Conservation (phyloP, 2,797 vertebrate species). For the Thaleichthys pacificus region DNA sequence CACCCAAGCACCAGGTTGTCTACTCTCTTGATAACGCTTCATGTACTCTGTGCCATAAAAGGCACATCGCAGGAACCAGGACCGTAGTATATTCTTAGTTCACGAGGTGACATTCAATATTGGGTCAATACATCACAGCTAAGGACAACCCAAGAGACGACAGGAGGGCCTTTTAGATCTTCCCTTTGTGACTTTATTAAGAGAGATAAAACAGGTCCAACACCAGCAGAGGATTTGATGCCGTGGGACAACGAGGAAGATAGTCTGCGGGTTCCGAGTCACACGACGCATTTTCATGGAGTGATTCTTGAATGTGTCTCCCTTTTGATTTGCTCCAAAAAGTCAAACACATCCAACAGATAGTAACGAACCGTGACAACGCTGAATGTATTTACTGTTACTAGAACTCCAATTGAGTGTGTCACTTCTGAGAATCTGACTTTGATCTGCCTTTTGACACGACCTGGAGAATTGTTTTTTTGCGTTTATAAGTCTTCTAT, state of each 20-base stretch:
- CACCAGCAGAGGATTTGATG: slow-evolving; percentile 44
- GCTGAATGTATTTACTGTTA: not conserved
- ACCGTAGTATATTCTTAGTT: slow-evolving; percentile 48
- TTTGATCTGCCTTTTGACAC: slow-evolving; percentile 5
- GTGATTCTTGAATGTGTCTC: not conserved
- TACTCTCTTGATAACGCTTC: slow-evolving; percentile 56
- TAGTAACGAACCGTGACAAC: not conserved
- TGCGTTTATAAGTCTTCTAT: not conserved
- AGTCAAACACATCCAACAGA: slow-evolving; percentile 18
- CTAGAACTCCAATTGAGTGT: not conserved
- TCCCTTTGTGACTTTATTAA: slow-evolving; percentile 40
- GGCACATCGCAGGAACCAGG: slow-evolving; percentile 36
- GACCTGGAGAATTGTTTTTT: not conserved
- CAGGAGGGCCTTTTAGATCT: slow-evolving; percentile 43
- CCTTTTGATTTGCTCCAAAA: slow-evolving; percentile 18
- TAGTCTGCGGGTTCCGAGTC: not conserved
- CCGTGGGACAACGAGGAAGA: slow-evolving; percentile 17
- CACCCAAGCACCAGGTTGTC: slow-evolving; percentile 41
- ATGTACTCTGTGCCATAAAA: slow-evolving; percentile 55
- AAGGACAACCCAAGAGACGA: slow-evolving; percentile 32
- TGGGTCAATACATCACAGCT: slow-evolving; percentile 58
- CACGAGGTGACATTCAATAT: slow-evolving; percentile 55
- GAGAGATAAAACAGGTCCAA: slow-evolving; percentile 47
- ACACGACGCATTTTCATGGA: slow-evolving; percentile 12
- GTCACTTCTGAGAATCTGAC: not conserved